Evolutionary conservation across 2,888 invertebrate genomes (phyloP).

Genomic region (Archips crataeganus): DNA sequence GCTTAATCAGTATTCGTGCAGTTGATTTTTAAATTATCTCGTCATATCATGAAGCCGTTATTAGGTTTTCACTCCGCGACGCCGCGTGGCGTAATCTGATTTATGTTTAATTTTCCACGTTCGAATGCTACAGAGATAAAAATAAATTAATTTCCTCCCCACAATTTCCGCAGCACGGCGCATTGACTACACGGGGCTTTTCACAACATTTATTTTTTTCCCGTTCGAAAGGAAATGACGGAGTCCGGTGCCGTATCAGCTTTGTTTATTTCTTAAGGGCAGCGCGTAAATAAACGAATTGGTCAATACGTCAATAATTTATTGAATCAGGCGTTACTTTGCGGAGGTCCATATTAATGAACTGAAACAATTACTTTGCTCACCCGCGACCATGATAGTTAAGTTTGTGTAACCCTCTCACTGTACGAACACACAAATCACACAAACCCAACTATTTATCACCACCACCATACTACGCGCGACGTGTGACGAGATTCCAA

Average conservation of each 20-base stretch:
- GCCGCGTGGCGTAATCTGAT: constrained; percentile 25
- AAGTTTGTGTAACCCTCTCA: too few relatives aligned
- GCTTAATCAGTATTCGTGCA: background rate
- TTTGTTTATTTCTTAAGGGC: constrained; percentile 21
- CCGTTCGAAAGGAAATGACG: constrained; percentile 35
- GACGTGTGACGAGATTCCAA: too few relatives aligned
- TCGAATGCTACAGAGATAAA: constrained; percentile 39
- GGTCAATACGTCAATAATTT: background rate
- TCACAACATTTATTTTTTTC: constrained; percentile 34
- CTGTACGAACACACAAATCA: too few relatives aligned
- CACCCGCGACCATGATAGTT: too few relatives aligned
- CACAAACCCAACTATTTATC: too few relatives aligned
- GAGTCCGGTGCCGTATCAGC: constrained; percentile 12
- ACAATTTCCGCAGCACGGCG: constrained; percentile 40
- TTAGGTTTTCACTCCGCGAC: constrained; percentile 19
- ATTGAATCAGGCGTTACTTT: too few relatives aligned
- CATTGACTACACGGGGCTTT: constrained; percentile 39
- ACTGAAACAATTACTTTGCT: too few relatives aligned
- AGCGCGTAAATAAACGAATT: background rate
- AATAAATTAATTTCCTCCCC: constrained; percentile 43
- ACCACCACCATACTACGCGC: too few relatives aligned
- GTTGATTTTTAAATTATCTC: constrained; percentile 11
- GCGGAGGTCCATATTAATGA: too few relatives aligned
- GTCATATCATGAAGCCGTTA: constrained; percentile 5
- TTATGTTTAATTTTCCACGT: constrained; percentile 38